phyloP scores from a whole-genome alignment of 2,113 vertebrate genomes.

The Gnathonemus longibarbis region DNA sequence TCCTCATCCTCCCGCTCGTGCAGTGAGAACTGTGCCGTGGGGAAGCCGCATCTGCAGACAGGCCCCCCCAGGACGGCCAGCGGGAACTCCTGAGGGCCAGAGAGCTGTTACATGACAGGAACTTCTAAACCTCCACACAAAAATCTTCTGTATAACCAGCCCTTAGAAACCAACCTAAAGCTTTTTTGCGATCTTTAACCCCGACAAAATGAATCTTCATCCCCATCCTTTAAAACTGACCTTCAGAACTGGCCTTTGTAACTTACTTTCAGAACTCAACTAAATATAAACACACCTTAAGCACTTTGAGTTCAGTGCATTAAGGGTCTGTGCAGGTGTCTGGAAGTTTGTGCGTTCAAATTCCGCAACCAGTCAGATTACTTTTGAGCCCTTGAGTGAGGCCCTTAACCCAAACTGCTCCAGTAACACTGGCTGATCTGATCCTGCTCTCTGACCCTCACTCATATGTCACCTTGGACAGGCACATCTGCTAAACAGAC shows the following conservation, averaged over 20 bases:
- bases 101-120: background rate
- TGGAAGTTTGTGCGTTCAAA: background rate
- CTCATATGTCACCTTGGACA: background rate
- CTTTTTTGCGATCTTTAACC: background rate
- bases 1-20: conserved; percentile 68
- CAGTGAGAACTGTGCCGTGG: conserved; percentile 63
- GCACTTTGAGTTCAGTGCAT: background rate
- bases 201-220: background rate
- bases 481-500: background rate
- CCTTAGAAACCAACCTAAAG: background rate
- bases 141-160: background rate
- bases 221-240: background rate
- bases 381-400: background rate
- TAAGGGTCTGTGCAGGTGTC: background rate
- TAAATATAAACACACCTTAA: background rate
- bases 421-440: background rate
- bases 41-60: conserved; percentile 65
- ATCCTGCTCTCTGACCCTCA: background rate
- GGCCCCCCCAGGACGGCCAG: conserved; percentile 60
- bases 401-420: background rate
- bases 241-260: background rate
- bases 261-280: background rate
- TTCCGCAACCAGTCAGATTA: background rate
- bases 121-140: background rate
- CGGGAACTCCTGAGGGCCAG: conserved; percentile 57